Evolutionary conservation across 2,113 vertebrate genomes (phyloP).

Genomic region (Murina feae): DNA sequence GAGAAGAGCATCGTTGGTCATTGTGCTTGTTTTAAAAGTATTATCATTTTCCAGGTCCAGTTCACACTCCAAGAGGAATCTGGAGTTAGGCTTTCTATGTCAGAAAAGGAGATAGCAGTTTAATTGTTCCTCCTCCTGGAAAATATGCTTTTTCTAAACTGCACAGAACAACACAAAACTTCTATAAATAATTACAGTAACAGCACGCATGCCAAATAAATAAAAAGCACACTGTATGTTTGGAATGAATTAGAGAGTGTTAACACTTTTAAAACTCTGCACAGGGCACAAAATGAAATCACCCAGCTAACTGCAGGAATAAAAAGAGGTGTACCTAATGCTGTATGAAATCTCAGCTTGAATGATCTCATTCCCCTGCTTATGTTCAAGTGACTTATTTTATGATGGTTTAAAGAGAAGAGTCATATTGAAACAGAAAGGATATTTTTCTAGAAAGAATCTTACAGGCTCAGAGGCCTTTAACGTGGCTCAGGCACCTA

Average conservation of each 20-base stretch:
- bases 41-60: slow-evolving; percentile 58
- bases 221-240: not conserved
- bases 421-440: slow-evolving; percentile 60
- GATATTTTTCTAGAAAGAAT: slow-evolving; percentile 76
- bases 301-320: not conserved
- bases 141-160: slow-evolving; percentile 65
- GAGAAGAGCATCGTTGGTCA: slow-evolving; percentile 42
- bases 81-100: slow-evolving; percentile 65
- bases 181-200: slow-evolving; percentile 60
- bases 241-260: slow-evolving; percentile 61
- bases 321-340: not conserved
- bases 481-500: slow-evolving; percentile 83
- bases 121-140: slow-evolving; percentile 55
- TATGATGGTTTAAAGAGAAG: slow-evolving; percentile 63
- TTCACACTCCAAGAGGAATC: slow-evolving; percentile 61
- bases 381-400: slow-evolving; percentile 64
- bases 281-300: slow-evolving; percentile 9
- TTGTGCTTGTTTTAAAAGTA: slow-evolving; percentile 77
- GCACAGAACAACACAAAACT: slow-evolving; percentile 13
- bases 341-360: not conserved
- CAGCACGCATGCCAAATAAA: slow-evolving; percentile 55
- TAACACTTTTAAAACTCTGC: slow-evolving; percentile 21
- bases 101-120: slow-evolving; percentile 41
- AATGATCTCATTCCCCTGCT: slow-evolving; percentile 57
- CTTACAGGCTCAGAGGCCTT: slow-evolving; percentile 79